These are phyloP conservation scores for Dendrolimus houi DNA, from an alignment of 2,888 invertebrate species.

Conservation along the genomic window DNA sequence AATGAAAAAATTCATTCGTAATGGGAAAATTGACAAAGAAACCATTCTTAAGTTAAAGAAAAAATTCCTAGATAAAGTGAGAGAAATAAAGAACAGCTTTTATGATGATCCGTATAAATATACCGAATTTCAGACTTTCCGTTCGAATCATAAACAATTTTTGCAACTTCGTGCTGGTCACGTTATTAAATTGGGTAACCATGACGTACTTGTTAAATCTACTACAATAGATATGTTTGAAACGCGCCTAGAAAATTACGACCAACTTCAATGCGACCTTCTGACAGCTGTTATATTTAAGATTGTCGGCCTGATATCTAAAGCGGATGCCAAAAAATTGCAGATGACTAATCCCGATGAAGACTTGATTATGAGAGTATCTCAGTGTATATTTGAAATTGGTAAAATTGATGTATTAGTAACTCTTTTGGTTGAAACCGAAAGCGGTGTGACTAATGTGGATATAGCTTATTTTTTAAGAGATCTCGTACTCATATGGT, in stretches of 20 bases:
- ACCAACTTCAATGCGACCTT: background rate
- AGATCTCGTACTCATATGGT: background rate
- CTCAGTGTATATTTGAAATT: constrained; percentile 5
- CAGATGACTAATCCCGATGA: background rate
- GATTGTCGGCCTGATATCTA: background rate
- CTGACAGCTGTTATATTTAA: background rate
- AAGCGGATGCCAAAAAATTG: background rate
- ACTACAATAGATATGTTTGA: background rate
- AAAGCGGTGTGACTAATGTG: background rate
- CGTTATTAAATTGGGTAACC: background rate
- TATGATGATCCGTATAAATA: background rate
- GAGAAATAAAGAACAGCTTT: background rate
- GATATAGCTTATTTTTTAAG: background rate
- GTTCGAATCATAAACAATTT: background rate
- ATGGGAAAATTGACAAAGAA: background rate
- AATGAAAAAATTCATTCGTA: background rate
- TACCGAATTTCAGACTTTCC: background rate
- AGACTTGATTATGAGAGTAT: background rate
- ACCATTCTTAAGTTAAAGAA: background rate
- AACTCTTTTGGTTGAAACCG: background rate
- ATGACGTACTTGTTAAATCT: background rate
- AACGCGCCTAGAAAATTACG: background rate
- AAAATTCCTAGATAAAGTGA: background rate
- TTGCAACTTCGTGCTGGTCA: background rate
- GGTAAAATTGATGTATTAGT: constrained; percentile 6